Base-by-base conservation (phyloP, 1,140 invertebrate genomes). In the Drosophila orena region DNA sequence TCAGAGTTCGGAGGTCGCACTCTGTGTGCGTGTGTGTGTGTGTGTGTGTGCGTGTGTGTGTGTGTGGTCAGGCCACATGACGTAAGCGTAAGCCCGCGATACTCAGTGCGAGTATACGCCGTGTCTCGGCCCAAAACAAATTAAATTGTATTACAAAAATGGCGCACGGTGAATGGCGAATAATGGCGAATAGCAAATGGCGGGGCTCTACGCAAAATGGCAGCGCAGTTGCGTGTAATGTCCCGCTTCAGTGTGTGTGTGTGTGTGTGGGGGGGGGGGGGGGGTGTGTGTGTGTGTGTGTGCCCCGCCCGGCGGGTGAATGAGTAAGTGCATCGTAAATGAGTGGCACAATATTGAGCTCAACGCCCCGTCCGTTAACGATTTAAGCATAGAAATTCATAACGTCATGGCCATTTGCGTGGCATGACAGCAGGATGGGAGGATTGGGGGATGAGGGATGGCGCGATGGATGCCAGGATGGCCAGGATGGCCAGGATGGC, bases 81-180 rank as follows among this genome's bases (percentile, higher is more conserved):
- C 79, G 79, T 81, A 81, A 81, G 69, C 79, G 73, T 77, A 77
- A 81, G 69, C 30, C 30, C 79, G 61, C 74, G 61, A 81, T 81
- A 81, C 81, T 69, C 71, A 77, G 73, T 77, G 69, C 77, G 81
- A 54, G 73, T 38, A 14, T 14, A 38, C 30, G 30, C 30, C 30
- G 30, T 38, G 37, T 38, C 37, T 14, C 60, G 52, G 53, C 42
- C 55, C 71, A 78, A 77, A 79, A 80, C 70, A 77, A 81, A 81
- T 81, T 81, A 81, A 81, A 81, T 60, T 79, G 77, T 75, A 80
- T 75, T 75, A 64, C 72, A 66, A 73, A 72, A 78, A 65, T 77
- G 66, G 64, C 47, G 38, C 47, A 56, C 22, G 44, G 71, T 46
- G 54, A 52, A 59, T 15, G 56, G 56, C 42, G 42, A 4, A 22